phyloP scores from a whole-genome alignment of 2,888 invertebrate species.

The Lymantria dispar region DNA sequence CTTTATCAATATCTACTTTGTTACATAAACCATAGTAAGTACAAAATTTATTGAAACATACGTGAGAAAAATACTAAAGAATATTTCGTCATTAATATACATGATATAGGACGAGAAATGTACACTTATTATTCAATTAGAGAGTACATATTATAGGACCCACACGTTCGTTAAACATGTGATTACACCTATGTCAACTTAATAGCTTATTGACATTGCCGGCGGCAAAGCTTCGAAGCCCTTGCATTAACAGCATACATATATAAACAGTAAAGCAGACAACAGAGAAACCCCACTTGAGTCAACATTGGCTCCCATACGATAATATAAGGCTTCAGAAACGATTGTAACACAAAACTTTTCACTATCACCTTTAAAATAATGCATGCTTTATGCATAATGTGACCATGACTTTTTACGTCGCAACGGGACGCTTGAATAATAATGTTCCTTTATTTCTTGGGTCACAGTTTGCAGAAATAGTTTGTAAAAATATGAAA shows the following conservation, averaged over 20 bases:
- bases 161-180: conserved; percentile 7
- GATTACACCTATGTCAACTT: conserved; percentile 35
- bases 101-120: not conserved
- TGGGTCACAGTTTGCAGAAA: no score
- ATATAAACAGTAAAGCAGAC: conserved; percentile 7
- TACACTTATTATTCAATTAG: not conserved
- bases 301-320: conserved; percentile 60
- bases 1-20: no score
- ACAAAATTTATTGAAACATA: no score
- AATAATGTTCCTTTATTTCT: no score
- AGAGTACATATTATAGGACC: not conserved
- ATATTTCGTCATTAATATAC: no score
- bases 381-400: not conserved
- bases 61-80: no score
- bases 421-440: no score
- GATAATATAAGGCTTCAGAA: conserved; percentile 59
- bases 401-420: no score
- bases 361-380: conserved; percentile 11
- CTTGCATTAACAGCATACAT: conserved; percentile 17
- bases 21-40: no score
- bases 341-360: conserved; percentile 48
- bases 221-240: conserved; percentile 32
- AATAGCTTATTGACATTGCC: conserved; percentile 21
- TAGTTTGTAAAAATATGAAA: no score
- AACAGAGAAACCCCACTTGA: conserved; percentile 60